These are phyloP conservation scores for Tipula unca DNA, from an alignment of 2,888 invertebrate genomes.

Conservation along the genomic window DNA sequence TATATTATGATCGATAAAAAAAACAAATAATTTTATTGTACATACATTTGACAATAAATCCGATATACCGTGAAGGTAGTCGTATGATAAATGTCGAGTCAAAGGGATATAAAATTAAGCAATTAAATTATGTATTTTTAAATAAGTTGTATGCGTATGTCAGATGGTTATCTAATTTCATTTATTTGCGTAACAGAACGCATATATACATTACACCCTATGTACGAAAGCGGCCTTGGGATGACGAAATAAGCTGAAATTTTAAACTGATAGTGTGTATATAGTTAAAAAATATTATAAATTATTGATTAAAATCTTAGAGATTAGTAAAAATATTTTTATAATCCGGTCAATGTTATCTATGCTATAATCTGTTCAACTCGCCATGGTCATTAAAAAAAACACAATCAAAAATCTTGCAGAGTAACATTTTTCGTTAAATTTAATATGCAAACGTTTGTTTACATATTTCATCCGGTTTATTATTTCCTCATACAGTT, in stretches of 20 bases:
- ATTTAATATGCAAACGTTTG: not conserved
- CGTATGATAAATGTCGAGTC: not conserved
- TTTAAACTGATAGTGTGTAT: not conserved
- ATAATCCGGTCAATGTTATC: not conserved
- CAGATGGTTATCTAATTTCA: not conserved
- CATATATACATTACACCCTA: too few relatives aligned
- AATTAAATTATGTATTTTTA: not conserved
- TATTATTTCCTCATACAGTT: not conserved
- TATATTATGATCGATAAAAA: not conserved
- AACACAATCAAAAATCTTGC: not conserved
- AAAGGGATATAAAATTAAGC: not conserved
- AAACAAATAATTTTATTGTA: not conserved
- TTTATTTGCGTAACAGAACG: too few relatives aligned
- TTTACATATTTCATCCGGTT: not conserved
- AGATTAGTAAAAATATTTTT: not conserved
- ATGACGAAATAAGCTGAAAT: not conserved
- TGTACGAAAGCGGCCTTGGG: not conserved
- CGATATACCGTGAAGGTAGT: not conserved
- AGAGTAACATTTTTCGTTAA: not conserved
- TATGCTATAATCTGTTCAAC: not conserved
- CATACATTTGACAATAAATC: not conserved
- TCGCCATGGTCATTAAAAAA: not conserved
- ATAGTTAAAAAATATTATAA: not conserved
- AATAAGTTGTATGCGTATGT: not conserved
- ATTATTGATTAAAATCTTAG: not conserved